Percentiles rank a stretch among this genome's conserved stretches.
Conservation (phyloP, 1,140 invertebrate genomes). For the Drosophila fuyamai region DNA sequence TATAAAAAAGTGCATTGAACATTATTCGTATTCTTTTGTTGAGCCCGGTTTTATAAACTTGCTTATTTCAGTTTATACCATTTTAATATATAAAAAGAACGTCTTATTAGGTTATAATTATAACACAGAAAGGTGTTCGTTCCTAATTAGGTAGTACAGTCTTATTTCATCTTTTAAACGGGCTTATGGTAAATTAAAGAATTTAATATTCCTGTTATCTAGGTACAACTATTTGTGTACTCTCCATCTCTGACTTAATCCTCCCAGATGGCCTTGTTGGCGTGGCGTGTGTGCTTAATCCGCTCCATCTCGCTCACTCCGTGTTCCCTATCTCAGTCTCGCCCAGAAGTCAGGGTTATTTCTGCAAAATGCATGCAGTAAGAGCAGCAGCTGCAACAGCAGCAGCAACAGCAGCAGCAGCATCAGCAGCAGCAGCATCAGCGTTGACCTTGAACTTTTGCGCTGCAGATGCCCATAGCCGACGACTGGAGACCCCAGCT, state of each 20-base stretch:
- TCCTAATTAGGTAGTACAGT: no score
- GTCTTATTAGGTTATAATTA: no score
- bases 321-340: conserved; percentile 18
- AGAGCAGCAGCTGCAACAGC: conserved; percentile 14
- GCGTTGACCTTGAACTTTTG: conserved; percentile 73
- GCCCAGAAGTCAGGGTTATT: conserved; percentile 62
- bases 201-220: no score
- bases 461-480: conserved; percentile 52
- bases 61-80: no score
- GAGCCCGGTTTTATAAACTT: no score
- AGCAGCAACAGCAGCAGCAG: conserved; percentile 9
- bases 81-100: no score
- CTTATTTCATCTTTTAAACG: no score
- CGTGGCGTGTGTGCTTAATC: conserved; percentile 48
- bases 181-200: no score
- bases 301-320: conserved; percentile 36
- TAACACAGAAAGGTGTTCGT: no score
- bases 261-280: conserved; percentile 24
- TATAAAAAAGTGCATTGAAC: no score
- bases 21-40: no score
- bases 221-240: neutral
- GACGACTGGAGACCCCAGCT: conserved; percentile 19
- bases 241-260: neutral
- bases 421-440: conserved; percentile 17
- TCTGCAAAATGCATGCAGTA: conserved; percentile 54